A percentile compares a stretch with the other conserved stretches of the same genome.
These are phyloP conservation scores for Melanotaenia maccullochi DNA, from an alignment of 2,797 vertebrate genomes.

Conservation along the genomic window DNA sequence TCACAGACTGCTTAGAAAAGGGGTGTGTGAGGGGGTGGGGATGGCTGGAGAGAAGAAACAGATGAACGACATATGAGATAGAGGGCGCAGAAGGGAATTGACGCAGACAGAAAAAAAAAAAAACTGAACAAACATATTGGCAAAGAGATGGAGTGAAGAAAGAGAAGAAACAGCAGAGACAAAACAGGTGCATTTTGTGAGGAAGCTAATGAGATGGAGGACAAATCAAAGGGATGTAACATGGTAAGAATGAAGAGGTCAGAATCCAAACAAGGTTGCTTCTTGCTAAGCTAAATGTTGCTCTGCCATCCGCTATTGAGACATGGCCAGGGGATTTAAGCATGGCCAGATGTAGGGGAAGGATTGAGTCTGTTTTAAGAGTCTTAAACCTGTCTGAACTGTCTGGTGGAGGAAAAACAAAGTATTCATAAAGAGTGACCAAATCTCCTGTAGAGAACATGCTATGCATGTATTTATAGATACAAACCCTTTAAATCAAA, in stretches of 20 bases:
- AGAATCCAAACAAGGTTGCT: conserved; percentile 40
- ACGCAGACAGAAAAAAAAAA: conserved; percentile 38
- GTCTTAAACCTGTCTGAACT: conserved; percentile 76
- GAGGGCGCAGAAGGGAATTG: conserved; percentile 43
- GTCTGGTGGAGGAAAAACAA: conserved; percentile 60
- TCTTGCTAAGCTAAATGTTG: conserved; percentile 47
- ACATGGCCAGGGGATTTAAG: conserved; percentile 64
- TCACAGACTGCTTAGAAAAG: conserved; percentile 64
- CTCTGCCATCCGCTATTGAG: conserved; percentile 51
- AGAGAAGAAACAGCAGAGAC: conserved; percentile 22
- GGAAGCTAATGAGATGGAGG: conserved; percentile 16
- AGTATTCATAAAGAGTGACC: conserved; percentile 15
- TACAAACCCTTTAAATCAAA: conserved; percentile 29
- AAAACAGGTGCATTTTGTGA: conserved; percentile 29
- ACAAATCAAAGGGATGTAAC: conserved; percentile 44
- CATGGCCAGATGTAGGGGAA: conserved; percentile 67
- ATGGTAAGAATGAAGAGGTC: conserved; percentile 38
- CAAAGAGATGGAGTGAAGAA: conserved; percentile 40
- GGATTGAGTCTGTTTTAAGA: conserved; percentile 75
- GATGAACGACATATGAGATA: conserved; percentile 57
- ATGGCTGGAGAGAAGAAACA: conserved; percentile 25
- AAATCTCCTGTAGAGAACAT: background rate
- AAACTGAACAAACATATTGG: conserved; percentile 46
- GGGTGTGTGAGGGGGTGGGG: conserved; percentile 11
- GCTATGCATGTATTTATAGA: conserved; percentile 35